These are phyloP conservation scores for Patella pellucida DNA, from an alignment of 2,888 invertebrate genomes.

Conservation along the genomic window DNA sequence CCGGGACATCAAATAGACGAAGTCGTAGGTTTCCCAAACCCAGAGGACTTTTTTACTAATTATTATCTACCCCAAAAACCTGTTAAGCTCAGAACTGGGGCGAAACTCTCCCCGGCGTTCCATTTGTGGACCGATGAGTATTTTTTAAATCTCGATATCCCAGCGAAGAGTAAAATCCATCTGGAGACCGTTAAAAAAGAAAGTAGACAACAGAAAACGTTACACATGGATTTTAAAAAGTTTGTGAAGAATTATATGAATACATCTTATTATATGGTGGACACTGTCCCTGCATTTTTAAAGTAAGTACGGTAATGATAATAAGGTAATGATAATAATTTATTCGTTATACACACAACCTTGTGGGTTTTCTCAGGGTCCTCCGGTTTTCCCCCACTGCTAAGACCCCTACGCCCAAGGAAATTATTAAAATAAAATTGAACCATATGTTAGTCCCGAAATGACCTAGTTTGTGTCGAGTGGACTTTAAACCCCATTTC, in stretches of 20 bases:
- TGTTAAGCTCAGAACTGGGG: slow-evolving; percentile 61
- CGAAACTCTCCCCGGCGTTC: slow-evolving; percentile 56
- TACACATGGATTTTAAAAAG: slow-evolving; percentile 56
- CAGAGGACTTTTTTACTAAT: slow-evolving; percentile 55
- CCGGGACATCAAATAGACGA: slow-evolving; percentile 49
- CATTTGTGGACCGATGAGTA: slow-evolving; percentile 66
- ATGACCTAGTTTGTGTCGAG: no score
- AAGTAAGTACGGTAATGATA: slow-evolving; percentile 45
- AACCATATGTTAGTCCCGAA: no score
- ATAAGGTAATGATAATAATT: background rate
- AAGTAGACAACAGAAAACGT: slow-evolving; percentile 51
- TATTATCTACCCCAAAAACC: slow-evolving; percentile 56
- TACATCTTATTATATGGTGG: slow-evolving; percentile 65
- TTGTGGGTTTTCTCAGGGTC: no score
- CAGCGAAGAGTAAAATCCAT: slow-evolving; percentile 45
- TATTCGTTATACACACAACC: no score
- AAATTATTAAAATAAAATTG: no score
- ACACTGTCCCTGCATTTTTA: slow-evolving; percentile 60
- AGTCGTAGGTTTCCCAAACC: slow-evolving; percentile 52
- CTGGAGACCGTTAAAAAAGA: slow-evolving; percentile 69
- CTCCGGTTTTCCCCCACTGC: no score
- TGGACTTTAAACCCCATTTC: no score
- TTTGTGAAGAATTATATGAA: slow-evolving; percentile 63
- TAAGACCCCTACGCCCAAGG: no score
- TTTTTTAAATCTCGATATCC: slow-evolving; percentile 51